A percentile compares a stretch with the other conserved stretches of the same genome.
phyloP scores from a whole-genome alignment of 1,140 invertebrate genomes.

The Druon quercuslanigerum region DNA sequence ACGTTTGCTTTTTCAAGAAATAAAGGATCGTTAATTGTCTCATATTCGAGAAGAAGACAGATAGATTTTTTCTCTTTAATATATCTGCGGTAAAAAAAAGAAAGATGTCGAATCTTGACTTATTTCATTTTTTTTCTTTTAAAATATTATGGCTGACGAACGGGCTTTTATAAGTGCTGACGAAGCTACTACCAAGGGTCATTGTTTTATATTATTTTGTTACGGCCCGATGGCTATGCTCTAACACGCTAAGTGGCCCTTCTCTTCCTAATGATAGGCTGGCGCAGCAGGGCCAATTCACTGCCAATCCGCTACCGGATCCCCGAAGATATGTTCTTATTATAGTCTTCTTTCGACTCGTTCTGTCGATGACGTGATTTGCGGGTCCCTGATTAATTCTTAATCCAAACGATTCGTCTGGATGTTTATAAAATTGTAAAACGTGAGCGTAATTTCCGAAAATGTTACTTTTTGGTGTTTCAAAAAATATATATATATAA shows the following conservation, averaged over 20 bases:
- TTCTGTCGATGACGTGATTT: neutral
- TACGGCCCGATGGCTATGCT: neutral
- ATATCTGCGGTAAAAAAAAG: too few species aligned
- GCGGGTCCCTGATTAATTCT: neutral
- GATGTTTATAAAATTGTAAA: too few species aligned
- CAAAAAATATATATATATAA: too few species aligned
- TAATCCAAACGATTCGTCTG: too few species aligned
- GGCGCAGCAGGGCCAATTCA: conserved; percentile 20
- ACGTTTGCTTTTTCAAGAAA: too few species aligned
- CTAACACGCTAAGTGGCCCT: conserved; percentile 23
- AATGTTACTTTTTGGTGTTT: too few species aligned
- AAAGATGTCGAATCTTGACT: neutral
- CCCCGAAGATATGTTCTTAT: neutral
- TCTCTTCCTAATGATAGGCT: conserved; percentile 23
- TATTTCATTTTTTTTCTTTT: neutral
- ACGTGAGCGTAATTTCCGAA: too few species aligned
- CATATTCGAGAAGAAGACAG: too few species aligned
- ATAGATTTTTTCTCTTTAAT: too few species aligned
- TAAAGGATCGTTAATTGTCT: too few species aligned
- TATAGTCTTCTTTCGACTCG: neutral
- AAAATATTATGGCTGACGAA: neutral
- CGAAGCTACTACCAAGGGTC: conserved; percentile 6
- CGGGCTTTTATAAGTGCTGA: conserved; percentile 12
- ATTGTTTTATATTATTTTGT: conserved; percentile 22
- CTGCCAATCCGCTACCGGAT: conserved; percentile 22